These are phyloP conservation scores for Gallinago jamesoni DNA, from an alignment of 2,113 vertebrate species.

Conservation along the genomic window DNA sequence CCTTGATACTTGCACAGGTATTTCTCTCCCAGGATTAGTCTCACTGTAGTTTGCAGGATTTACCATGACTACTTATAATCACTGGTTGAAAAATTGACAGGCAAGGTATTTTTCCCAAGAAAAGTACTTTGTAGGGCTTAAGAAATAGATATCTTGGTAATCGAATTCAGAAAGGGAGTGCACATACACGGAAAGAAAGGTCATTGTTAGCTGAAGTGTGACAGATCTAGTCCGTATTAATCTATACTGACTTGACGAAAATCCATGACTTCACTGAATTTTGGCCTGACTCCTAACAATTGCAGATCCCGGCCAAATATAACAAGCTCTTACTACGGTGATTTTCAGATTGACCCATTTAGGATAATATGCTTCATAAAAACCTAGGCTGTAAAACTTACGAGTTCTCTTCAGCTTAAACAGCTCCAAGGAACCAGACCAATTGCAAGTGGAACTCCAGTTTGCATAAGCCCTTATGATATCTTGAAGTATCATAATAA, in stretches of 20 bases:
- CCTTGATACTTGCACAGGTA: neutral
- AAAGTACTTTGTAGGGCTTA: slow-evolving; percentile 29
- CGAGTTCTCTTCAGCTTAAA: neutral
- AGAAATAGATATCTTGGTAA: slow-evolving; percentile 31
- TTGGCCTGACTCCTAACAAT: slow-evolving; percentile 23
- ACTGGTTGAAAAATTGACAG: slow-evolving; percentile 41
- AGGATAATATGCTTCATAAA: neutral
- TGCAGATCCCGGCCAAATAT: slow-evolving; percentile 44
- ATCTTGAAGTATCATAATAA: neutral
- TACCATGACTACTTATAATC: slow-evolving; percentile 30
- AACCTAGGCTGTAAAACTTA: neutral
- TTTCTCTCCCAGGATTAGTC: slow-evolving; percentile 33
- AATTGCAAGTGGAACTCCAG: neutral
- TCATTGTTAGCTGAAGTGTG: slow-evolving; percentile 18
- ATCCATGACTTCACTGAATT: neutral
- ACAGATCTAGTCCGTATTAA: neutral
- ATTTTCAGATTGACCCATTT: slow-evolving; percentile 20
- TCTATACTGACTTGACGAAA: slow-evolving; percentile 21
- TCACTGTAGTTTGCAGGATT: slow-evolving; percentile 38
- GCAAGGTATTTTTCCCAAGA: slow-evolving; percentile 14
- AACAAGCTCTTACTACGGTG: neutral
- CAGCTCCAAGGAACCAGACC: neutral
- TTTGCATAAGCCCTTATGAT: neutral
- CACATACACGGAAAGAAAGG: neutral
- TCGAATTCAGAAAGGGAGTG: neutral